phyloP scores from a whole-genome alignment of 2,888 invertebrate genomes.

The Xanthia togata region DNA sequence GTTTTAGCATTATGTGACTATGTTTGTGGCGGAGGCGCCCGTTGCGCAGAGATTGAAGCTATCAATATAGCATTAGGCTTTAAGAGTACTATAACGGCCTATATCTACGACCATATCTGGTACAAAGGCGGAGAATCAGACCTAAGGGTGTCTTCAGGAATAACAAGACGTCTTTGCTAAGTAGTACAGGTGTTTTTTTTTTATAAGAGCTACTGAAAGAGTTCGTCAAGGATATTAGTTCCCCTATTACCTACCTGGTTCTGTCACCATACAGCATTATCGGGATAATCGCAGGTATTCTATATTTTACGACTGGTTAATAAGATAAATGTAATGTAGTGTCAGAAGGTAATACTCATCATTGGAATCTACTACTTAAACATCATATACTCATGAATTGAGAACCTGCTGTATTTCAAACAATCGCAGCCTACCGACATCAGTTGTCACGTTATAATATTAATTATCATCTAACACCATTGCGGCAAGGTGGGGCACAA shows the following conservation, averaged over 20 bases:
- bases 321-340: too few species aligned
- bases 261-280: too few species aligned
- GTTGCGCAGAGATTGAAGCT: slow-evolving; percentile 15
- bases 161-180: too few species aligned
- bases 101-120: neutral
- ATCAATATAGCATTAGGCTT: slow-evolving; percentile 29
- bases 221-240: too few species aligned
- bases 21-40: neutral
- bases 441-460: slow-evolving; percentile 41
- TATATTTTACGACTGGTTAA: too few species aligned
- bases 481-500: slow-evolving; percentile 41
- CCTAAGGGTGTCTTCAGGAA: too few species aligned
- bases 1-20: slow-evolving; percentile 16
- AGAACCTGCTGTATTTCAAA: neutral
- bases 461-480: slow-evolving; percentile 56
- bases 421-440: neutral
- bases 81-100: slow-evolving; percentile 2
- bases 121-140: neutral
- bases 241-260: too few species aligned
- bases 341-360: too few species aligned
- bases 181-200: too few species aligned
- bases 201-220: too few species aligned
- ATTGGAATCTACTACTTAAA: too few species aligned
- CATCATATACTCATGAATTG: neutral
- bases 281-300: too few species aligned